A percentile compares a stretch with the other conserved stretches of the same genome.
These are phyloP conservation scores for Zaprionus camerounensis DNA, from an alignment of 1,140 invertebrate species.

Conservation along the genomic window DNA sequence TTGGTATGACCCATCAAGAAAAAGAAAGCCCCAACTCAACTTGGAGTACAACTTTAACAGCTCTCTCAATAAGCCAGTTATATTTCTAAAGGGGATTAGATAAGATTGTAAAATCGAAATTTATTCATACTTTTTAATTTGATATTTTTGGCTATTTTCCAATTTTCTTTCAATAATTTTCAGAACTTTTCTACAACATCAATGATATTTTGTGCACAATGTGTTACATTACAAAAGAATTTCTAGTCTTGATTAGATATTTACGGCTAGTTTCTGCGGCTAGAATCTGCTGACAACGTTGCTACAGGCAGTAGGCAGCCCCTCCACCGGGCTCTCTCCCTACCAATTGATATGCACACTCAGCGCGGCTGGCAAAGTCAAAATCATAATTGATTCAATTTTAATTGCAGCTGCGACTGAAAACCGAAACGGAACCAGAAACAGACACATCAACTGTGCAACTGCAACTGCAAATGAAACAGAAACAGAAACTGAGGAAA, in stretches of 20 bases:
- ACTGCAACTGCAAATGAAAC: conserved; percentile 17
- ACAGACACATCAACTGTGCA: conserved; percentile 19
- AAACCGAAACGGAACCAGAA: conserved; percentile 30
- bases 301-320: background rate
- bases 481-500: conserved; percentile 17
- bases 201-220: background rate
- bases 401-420: conserved; percentile 64
- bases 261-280: background rate
- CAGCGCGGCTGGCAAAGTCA: conserved; percentile 60
- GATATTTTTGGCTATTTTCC: background rate
- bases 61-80: too few relatives aligned
- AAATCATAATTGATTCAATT: conserved; percentile 80
- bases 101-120: background rate
- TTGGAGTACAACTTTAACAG: too few relatives aligned
- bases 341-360: conserved; percentile 57
- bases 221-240: background rate
- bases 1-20: too few relatives aligned
- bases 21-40: too few relatives aligned
- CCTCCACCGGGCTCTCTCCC: background rate
- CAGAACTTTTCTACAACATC: background rate
- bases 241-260: rapidly evolving
- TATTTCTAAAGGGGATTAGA: too few relatives aligned
- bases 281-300: background rate
- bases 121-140: background rate
- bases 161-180: background rate